Evolutionary conservation across 2,113 vertebrate genomes (phyloP).

Genomic region (Anguilla japonica): DNA sequence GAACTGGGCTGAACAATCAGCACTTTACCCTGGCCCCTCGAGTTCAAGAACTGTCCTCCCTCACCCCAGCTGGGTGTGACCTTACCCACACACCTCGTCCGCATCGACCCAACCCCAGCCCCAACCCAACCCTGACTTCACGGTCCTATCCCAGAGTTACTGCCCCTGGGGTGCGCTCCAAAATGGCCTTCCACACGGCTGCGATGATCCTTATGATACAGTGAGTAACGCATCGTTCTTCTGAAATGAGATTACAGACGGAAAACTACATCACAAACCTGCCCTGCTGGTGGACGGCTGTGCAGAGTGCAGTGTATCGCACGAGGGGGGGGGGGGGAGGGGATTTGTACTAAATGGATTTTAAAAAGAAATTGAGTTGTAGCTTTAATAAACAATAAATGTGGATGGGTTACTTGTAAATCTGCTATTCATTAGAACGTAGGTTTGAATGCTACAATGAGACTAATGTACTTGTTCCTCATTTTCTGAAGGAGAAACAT

Average conservation of each 20-base stretch:
- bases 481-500: background rate
- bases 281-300: slow-evolving; percentile 33
- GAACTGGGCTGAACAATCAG: slow-evolving; percentile 29
- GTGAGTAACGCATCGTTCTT: slow-evolving; percentile 35
- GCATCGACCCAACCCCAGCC: background rate
- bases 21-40: slow-evolving; percentile 10
- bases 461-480: slow-evolving; percentile 7
- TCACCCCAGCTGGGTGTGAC: background rate
- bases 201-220: slow-evolving; percentile 49
- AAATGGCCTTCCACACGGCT: slow-evolving; percentile 42
- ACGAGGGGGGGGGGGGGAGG: too few relatives aligned
- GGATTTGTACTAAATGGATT: background rate
- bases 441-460: background rate
- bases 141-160: slow-evolving; percentile 28
- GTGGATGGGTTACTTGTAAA: background rate
- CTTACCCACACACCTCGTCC: background rate
- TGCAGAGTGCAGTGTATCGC: slow-evolving; percentile 23
- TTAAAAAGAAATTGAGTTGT: background rate
- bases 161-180: slow-evolving; percentile 39
- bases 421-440: background rate
- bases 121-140: slow-evolving; percentile 11
- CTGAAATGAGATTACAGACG: slow-evolving; percentile 36
- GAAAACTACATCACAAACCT: slow-evolving; percentile 36
- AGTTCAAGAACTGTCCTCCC: slow-evolving; percentile 26
- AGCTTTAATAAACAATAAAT: background rate